These are phyloP conservation scores for Cottoperca gobio DNA, from an alignment of 2,797 vertebrate species.

Conservation along the genomic window DNA sequence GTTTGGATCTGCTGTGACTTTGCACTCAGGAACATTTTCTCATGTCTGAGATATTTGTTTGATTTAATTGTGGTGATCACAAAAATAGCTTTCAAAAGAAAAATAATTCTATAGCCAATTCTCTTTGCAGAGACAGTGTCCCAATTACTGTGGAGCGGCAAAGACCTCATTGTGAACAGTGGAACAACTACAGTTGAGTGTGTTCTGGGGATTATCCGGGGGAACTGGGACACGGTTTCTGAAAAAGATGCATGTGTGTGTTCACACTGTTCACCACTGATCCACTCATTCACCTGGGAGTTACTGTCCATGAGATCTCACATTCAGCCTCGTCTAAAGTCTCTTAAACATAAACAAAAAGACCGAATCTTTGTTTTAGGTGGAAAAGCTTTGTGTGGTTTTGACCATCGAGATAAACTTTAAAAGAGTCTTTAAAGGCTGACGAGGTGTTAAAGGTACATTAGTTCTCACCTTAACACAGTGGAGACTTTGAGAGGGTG, in stretches of 20 bases:
- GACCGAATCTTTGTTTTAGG: background rate
- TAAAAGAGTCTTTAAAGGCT: slow-evolving; percentile 29
- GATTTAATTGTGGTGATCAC: too few species aligned
- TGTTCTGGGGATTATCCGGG: slow-evolving; percentile 16
- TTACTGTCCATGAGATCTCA: too few species aligned
- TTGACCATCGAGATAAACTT: slow-evolving; percentile 12
- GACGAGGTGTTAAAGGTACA: slow-evolving; percentile 14
- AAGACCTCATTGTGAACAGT: slow-evolving; percentile 21
- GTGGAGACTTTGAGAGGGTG: too few species aligned
- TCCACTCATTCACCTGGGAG: background rate
- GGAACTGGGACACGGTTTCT: slow-evolving; percentile 28
- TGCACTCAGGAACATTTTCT: too few species aligned
- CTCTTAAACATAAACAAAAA: slow-evolving; percentile 5
- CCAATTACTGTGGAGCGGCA: slow-evolving; percentile 30
- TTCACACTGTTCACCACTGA: background rate
- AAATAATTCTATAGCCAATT: background rate
- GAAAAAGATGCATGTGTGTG: background rate
- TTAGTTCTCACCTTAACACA: slow-evolving; percentile 46
- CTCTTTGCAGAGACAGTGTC: slow-evolving; percentile 16
- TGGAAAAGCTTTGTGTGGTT: background rate
- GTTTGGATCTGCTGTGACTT: too few species aligned
- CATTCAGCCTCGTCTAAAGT: background rate
- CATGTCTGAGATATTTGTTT: too few species aligned
- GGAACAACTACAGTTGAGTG: slow-evolving; percentile 10
- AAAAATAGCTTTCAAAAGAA: too few species aligned